Percentiles rank a stretch among this genome's conserved stretches.
phyloP scores from a whole-genome alignment of 2,113 vertebrate genomes.

The Cervus canadensis region DNA sequence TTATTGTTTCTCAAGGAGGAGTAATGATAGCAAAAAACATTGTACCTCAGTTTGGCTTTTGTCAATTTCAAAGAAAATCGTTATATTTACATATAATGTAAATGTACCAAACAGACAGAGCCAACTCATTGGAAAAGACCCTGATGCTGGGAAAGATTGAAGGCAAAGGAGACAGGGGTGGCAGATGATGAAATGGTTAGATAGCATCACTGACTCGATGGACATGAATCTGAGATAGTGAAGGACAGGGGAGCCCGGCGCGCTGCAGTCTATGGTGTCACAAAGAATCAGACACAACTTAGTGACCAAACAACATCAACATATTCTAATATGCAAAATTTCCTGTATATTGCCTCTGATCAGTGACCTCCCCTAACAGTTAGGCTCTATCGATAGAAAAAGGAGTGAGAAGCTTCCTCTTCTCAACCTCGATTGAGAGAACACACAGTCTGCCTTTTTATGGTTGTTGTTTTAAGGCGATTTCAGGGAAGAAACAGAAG shows the following conservation, averaged over 20 bases:
- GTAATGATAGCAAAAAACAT: slow-evolving; percentile 8
- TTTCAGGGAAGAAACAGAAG: background rate
- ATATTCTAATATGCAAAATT: background rate
- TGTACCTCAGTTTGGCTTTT: background rate
- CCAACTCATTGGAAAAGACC: background rate
- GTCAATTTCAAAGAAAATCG: background rate
- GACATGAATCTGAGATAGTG: background rate
- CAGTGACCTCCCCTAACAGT: background rate
- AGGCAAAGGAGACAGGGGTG: background rate
- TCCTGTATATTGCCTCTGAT: background rate
- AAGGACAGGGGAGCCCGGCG: background rate
- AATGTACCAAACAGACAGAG: background rate
- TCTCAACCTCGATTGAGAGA: background rate
- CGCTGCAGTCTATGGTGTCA: background rate
- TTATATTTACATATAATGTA: background rate
- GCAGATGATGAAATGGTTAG: background rate
- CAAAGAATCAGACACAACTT: background rate
- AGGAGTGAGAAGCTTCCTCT: background rate
- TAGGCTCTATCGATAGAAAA: background rate
- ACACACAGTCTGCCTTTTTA: background rate
- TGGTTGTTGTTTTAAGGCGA: slow-evolving; percentile 7
- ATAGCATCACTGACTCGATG: background rate
- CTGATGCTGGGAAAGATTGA: background rate
- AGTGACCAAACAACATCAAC: background rate
- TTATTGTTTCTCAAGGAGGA: background rate